Conservation (phyloP, 2,888 invertebrate species). For the Drosophila bunnanda region DNA sequence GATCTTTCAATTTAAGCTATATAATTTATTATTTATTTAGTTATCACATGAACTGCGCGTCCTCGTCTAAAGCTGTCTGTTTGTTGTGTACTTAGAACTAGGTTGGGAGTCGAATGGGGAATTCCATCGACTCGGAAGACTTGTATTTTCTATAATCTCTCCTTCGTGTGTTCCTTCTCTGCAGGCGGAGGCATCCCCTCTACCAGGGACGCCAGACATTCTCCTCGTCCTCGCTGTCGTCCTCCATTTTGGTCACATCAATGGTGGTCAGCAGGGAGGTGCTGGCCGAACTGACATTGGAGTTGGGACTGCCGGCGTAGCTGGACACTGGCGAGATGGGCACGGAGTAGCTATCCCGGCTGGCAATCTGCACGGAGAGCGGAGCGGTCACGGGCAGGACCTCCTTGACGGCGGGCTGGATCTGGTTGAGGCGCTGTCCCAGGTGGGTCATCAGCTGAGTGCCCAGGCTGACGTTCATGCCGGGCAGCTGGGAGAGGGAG, state of each 20-base stretch:
- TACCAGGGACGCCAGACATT: slow-evolving; percentile 84
- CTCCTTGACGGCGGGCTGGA: slow-evolving; percentile 82
- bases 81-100: slow-evolving; percentile 53
- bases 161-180: slow-evolving; percentile 5
- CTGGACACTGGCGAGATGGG: slow-evolving; percentile 84
- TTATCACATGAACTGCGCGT: slow-evolving; percentile 74
- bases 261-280: slow-evolving; percentile 74
- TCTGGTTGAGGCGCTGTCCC: slow-evolving; percentile 91
- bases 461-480: slow-evolving; percentile 93
- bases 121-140: slow-evolving; percentile 65
- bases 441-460: slow-evolving; percentile 96
- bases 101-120: slow-evolving; percentile 39
- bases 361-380: slow-evolving; percentile 79
- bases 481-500: slow-evolving; percentile 93
- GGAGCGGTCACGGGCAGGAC: slow-evolving; percentile 79
- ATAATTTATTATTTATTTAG: slow-evolving; percentile 67
- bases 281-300: slow-evolving; percentile 68
- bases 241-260: slow-evolving; percentile 69
- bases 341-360: slow-evolving; percentile 80
- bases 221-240: slow-evolving; percentile 70
- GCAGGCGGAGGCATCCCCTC: slow-evolving; percentile 3
- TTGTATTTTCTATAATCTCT: slow-evolving; percentile 43
- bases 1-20: slow-evolving; percentile 55
- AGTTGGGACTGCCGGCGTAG: slow-evolving; percentile 82
- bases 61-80: slow-evolving; percentile 49